Conservation (phyloP, 2,797 vertebrate genomes). For the Typhlichthys eigenmanni region DNA sequence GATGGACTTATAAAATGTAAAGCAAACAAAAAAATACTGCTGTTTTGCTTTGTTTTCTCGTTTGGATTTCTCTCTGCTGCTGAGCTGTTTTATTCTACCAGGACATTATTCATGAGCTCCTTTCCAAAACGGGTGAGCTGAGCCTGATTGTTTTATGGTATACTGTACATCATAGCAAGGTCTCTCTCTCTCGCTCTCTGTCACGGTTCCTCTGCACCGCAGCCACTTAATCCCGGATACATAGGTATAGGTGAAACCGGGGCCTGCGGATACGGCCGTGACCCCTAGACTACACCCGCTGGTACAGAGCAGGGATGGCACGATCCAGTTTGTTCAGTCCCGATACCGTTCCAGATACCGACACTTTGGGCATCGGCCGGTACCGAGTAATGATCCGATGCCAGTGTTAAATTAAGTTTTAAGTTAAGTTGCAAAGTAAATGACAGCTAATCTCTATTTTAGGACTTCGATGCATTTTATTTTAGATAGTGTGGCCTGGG, state of each 20-base stretch:
- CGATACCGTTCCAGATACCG: no score
- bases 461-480: no score
- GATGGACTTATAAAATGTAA: no score
- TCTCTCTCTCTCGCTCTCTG: background rate
- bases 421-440: no score
- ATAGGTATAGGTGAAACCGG: constrained; percentile 10
- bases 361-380: no score
- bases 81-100: constrained; percentile 30
- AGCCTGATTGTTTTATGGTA: constrained; percentile 38
- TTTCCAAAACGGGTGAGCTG: constrained; percentile 46
- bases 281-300: background rate
- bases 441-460: no score
- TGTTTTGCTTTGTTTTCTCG: constrained; percentile 27
- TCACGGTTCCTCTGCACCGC: constrained; percentile 7
- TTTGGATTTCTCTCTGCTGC: constrained; percentile 29
- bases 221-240: constrained; percentile 18
- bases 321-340: no score
- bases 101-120: constrained; percentile 55
- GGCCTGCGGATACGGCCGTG: constrained; percentile 1
- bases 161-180: background rate
- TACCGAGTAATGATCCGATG: no score
- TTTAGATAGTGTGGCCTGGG: no score
- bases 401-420: no score
- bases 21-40: no score
- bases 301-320: background rate